phyloP scores from a whole-genome alignment of 2,113 vertebrate genomes.

The Oreochromis tanganicae region DNA sequence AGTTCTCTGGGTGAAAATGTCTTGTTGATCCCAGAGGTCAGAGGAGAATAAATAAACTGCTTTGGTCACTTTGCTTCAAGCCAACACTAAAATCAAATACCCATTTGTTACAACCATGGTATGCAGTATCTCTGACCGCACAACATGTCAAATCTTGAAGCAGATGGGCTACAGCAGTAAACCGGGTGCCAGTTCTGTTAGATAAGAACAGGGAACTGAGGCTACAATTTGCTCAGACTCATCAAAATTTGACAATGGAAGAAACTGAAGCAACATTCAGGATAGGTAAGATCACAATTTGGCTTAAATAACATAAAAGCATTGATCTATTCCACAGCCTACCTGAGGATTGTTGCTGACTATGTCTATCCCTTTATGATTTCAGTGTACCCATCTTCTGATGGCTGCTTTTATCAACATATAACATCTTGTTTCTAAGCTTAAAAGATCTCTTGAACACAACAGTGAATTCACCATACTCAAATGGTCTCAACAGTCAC shows the following conservation, averaged over 20 bases:
- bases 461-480: not conserved
- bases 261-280: not conserved
- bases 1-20: not conserved
- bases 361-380: not conserved
- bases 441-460: not conserved
- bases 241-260: not conserved
- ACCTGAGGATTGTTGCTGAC: not conserved
- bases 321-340: not conserved
- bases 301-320: not conserved
- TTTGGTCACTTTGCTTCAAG: not conserved
- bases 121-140: not conserved
- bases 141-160: not conserved
- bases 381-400: not conserved
- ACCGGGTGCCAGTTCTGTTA: not conserved
- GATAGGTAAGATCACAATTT: accelerated
- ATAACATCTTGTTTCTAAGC: not conserved
- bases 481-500: not conserved
- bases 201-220: not conserved
- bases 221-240: not conserved
- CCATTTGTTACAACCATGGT: not conserved
- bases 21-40: not conserved
- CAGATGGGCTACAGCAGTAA: not conserved
- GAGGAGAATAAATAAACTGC: not conserved
- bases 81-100: not conserved
- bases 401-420: not conserved